Evolutionary conservation across 2,113 vertebrate species (phyloP), one percentile per base, ranked within the genome.

Genomic region (Pterocles burchelli): DNA sequence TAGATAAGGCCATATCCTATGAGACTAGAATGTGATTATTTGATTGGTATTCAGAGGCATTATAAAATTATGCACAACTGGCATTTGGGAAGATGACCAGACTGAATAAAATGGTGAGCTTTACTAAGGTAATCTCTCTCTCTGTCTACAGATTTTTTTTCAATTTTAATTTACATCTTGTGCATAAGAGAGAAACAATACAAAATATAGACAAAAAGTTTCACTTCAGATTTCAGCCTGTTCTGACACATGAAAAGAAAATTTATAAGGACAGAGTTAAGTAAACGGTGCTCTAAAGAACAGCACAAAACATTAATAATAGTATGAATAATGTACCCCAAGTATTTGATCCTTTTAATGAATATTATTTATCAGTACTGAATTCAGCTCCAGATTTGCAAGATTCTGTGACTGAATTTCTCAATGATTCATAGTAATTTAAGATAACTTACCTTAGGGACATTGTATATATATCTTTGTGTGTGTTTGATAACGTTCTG

Each of bases 1-100:
- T 74, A 96, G 79, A 83, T 93, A 97, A 97, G 21, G 36, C 43
- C 36, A 9, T 45, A 76, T 75, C 83, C 41, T 95, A 10, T 86
- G 48, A 84, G 54, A 86, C 31, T 65, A 82, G n/a, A 89, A 93
- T 93, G 45, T 79, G 83, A 89, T 92, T 92, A 90, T 82, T 90
- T 95, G 46, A 61, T 34, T 88, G 46, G 58, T 73, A 91, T 85
- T 94, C 72, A 81, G 52, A 94, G 25, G 28, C 36, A 65, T 80
- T 91, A 74, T 10, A 85, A 70, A 93, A 51, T 62, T 72, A 76
- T 76, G 33, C 41, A 83, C 20, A 96, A 63, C 25, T 78, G 83
- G 24, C 26, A 88, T 76, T 74, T 74, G 20, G 10, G 41, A 67
- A 54, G 18, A 52, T 90, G 34, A 90, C 31, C 49, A 67, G 11